Conservation (phyloP, 2,113 vertebrate genomes). For the Hydropotes inermis region DNA sequence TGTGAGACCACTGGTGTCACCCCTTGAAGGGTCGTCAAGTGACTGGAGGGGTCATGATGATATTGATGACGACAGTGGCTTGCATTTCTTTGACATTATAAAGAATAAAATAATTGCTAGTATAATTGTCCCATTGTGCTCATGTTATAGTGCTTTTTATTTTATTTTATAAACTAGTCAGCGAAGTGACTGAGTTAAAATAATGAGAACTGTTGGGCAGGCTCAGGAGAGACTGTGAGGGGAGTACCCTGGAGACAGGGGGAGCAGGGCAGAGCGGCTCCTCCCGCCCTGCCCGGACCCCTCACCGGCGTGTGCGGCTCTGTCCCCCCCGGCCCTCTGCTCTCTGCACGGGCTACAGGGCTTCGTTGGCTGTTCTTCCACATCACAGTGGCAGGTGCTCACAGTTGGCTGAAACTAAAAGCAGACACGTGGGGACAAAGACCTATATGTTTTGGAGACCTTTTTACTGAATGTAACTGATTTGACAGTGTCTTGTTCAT, state of each 20-base stretch:
- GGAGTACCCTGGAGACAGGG: accelerated
- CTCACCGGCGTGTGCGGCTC: accelerated
- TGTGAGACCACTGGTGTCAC: neutral
- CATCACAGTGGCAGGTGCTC: neutral
- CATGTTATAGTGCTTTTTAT: neutral
- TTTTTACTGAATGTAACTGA: neutral
- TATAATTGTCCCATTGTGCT: neutral
- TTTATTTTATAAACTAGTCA: neutral
- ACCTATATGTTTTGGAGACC: neutral
- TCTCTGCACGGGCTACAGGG: accelerated
- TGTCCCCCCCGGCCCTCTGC: accelerated
- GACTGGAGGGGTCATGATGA: neutral
- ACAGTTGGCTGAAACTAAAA: neutral
- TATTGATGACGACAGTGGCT: neutral
- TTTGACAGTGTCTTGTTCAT: neutral
- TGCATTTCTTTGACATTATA: neutral
- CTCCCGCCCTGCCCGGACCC: neutral
- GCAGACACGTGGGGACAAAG: neutral
- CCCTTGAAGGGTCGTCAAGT: neutral
- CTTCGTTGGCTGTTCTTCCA: neutral
- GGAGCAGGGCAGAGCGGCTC: neutral
- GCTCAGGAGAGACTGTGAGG: neutral
- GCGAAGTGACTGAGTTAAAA: neutral
- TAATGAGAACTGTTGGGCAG: neutral
- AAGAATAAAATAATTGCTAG: neutral